Conservation (phyloP, 2,888 invertebrate species). For the Leptopilina drosophilae region DNA sequence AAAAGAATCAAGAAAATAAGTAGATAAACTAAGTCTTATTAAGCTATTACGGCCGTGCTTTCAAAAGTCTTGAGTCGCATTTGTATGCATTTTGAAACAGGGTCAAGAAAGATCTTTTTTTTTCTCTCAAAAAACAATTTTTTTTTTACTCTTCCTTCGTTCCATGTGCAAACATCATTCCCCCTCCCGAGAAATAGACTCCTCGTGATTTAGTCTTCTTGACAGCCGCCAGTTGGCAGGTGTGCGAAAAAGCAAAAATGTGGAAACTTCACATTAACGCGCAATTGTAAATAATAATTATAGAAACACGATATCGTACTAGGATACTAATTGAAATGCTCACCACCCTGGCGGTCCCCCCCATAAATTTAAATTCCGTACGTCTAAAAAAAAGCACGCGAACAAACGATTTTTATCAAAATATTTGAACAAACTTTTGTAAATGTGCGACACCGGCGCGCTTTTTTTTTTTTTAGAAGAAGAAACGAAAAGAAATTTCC, state of each 20-base stretch:
- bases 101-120: conserved; percentile 27
- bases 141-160: conserved; percentile 12
- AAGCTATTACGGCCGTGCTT: conserved; percentile 21
- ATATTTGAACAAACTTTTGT: conserved; percentile 2
- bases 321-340: conserved; percentile 68
- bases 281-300: conserved; percentile 41
- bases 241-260: conserved; percentile 55
- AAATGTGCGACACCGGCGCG: conserved; percentile 44
- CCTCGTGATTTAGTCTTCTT: conserved; percentile 63
- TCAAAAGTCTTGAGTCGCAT: conserved; percentile 13
- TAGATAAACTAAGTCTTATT: conserved; percentile 45
- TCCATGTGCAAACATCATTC: not conserved
- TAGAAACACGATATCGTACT: conserved; percentile 65
- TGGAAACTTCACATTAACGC: not conserved
- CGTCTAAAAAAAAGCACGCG: conserved; percentile 10
- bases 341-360: conserved; percentile 61
- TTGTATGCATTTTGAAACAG: conserved; percentile 31
- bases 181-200: too few relatives aligned
- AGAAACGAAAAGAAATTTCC: conserved; percentile 67
- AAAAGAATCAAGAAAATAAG: conserved; percentile 31
- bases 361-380: not conserved
- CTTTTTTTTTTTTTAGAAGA: conserved; percentile 26
- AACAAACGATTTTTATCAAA: conserved; percentile 42
- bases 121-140: not conserved
- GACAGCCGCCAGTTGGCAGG: conserved; percentile 67